A percentile compares a stretch with the other conserved stretches of the same genome.
These are phyloP conservation scores for Megaustenia siamemsis DNA, from an alignment of 2,888 invertebrate species.

Conservation along the genomic window DNA sequence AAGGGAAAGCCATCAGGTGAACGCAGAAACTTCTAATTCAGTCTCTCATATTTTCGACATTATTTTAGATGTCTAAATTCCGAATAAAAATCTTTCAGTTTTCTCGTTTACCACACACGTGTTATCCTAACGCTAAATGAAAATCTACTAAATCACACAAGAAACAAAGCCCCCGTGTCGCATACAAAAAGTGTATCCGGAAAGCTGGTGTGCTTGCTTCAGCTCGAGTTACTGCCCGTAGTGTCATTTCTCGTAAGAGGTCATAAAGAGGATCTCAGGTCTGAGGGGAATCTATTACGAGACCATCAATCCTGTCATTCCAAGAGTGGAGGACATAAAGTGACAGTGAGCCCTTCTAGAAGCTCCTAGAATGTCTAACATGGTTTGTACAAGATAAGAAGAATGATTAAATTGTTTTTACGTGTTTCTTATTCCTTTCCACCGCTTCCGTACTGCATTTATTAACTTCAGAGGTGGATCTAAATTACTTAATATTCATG, in stretches of 20 bases:
- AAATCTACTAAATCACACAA: not conserved
- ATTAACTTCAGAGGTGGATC: too few relatives aligned
- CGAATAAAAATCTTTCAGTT: too few relatives aligned
- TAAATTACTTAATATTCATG: too few relatives aligned
- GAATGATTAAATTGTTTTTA: not conserved
- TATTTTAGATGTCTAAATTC: too few relatives aligned
- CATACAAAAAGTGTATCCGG: not conserved
- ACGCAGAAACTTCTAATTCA: too few relatives aligned
- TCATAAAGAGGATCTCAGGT: not conserved
- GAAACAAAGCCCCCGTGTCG: not conserved
- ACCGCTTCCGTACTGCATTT: too few relatives aligned
- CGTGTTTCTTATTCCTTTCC: too few relatives aligned
- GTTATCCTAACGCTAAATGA: too few relatives aligned
- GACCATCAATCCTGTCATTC: not conserved
- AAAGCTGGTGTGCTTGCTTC: not conserved
- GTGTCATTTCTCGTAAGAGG: not conserved
- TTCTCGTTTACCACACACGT: too few relatives aligned
- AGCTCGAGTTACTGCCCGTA: not conserved
- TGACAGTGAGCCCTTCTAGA: too few relatives aligned
- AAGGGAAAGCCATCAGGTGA: too few relatives aligned
- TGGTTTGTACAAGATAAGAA: not conserved
- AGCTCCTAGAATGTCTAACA: not conserved
- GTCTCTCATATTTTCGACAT: too few relatives aligned
- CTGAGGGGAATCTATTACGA: not conserved
- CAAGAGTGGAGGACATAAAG: not conserved